Base-by-base conservation (phyloP, 2,113 vertebrate species). In the Benitochromis conjunctus region DNA sequence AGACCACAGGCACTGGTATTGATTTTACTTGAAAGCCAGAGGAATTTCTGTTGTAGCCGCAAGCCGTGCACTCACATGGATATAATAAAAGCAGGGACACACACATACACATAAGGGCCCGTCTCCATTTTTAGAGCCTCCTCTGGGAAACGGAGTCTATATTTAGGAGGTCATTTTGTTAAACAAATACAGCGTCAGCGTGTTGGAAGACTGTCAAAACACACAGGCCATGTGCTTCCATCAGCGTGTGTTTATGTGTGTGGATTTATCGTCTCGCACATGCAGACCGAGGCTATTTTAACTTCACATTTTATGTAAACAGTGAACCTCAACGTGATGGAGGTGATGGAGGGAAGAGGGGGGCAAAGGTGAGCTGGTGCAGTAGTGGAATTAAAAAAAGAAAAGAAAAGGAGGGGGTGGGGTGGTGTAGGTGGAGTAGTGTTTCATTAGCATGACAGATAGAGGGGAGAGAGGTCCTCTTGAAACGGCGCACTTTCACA, bases 141-240 rank as follows among this genome's bases (percentile, higher is more conserved):
- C 83, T 71, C 83, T 2, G 88, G 82, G 89, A 88, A 57, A 48
- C 3, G 6, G 34, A 13, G 80, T 60, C 94, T 94, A 95, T 89
- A 94, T 93, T 84, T 95, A 95, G 94, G 66, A 38, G 38, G 80
- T 79, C 80, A 69, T 88, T 94, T 92, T 89, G 90, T 94, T 93
- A 91, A 94, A 91, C 90, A 94, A 94, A 95, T 91, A 92, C 64
- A 79, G 79, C 81, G 21, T 89, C 83, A 88, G 86, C 54, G 0
- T 12, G 84, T 79, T 91, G 87, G 91, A 91, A 24, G 79, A 77
- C 48, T 89, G 89, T 93, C 91, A 92, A 89, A 91, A 90, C 90
- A 84, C 31, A 9, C 46, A 4, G 87, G 58, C 86, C 86, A 55
- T 66, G 90, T 88, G 88, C 90, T 79, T 89, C 86, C 54, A 77